Base-by-base conservation (phyloP, 1,140 invertebrate species). In the Meteorus sp. region DNA sequence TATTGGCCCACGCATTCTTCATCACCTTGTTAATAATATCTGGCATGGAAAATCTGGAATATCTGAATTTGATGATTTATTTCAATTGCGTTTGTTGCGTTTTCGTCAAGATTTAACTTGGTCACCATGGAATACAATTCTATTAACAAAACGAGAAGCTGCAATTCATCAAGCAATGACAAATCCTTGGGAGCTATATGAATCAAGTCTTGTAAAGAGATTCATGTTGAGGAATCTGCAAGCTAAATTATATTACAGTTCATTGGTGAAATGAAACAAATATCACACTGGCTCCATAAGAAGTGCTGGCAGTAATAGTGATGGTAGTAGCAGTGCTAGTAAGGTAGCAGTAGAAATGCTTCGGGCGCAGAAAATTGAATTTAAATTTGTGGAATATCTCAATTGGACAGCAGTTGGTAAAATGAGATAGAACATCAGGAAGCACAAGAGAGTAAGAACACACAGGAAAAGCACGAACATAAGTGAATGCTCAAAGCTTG, bases 91-190 rank as follows among this genome's bases (percentile, higher is more conserved):
- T 9, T 60, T 88, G 20, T 82, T 81, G 45, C 76, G 87, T 8
- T 88, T 87, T 80, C 75, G 82, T 25, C 76, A 75, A 1, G 68
- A 83, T 2, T 67, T 79, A 20, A 82, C 85, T 29, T 89, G 88
- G 88, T 81, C 86, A 1, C 88, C 87, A 1, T 89, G 88, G 88
- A 89, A 89, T 63, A 86, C 83, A 61, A 81, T 89, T 37, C 64
- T 88, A 3, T 72, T 88, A 0, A 88, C 86, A 0, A 75, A 79
- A 2, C 80, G 82, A 51, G 88, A 89, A 73, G 84, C 84, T 56
- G 82, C 83, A 43, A 77, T 82, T 17, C 87, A 89, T 56, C 59
- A 63, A 17, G 57, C 56, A 4, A 45, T 76, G 52, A 22, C 48
- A 2, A 56, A 70, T 59, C 60, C 61, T n/a, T 63, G 55, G 41